Conservation (phyloP, 2,113 vertebrate genomes). For the Melanostigma gelatinosum region DNA sequence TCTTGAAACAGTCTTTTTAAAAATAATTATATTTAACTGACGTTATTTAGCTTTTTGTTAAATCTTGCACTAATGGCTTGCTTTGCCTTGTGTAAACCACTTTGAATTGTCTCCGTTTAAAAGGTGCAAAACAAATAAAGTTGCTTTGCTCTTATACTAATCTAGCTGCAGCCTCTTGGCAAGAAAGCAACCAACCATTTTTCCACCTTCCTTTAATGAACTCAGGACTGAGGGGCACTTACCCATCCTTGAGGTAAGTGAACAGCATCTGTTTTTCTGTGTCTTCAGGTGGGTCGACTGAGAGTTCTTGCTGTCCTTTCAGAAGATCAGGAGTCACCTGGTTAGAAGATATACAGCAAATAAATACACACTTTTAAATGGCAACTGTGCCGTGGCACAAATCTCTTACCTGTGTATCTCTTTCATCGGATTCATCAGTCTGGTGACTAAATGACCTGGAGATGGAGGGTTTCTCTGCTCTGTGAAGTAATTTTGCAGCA, state of each 20-base stretch:
- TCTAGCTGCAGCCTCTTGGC: not conserved
- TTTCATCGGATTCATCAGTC: conserved; percentile 58
- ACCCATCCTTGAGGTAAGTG: conserved; percentile 94
- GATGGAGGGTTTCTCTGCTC: conserved; percentile 45
- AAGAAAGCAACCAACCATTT: not conserved
- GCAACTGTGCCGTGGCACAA: not conserved
- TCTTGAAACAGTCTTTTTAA: not conserved
- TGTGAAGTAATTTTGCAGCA: conserved; percentile 42
- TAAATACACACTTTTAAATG: conserved; percentile 47
- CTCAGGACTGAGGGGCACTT: conserved; percentile 57
- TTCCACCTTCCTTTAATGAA: not conserved
- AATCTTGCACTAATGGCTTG: not conserved
- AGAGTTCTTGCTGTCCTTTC: conserved; percentile 91
- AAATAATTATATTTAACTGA: not conserved
- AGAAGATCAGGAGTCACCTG: conserved; percentile 96
- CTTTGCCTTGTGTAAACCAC: not conserved
- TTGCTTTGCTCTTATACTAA: not conserved
- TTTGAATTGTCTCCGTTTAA: not conserved
- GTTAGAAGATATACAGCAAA: conserved; percentile 68
- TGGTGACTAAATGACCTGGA: conserved; percentile 38
- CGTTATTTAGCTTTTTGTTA: not conserved
- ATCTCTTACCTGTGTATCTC: conserved; percentile 76
- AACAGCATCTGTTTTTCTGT: conserved; percentile 92
- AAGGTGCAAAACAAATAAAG: not conserved
- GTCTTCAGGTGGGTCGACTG: conserved; percentile 89